Percentiles rank a stretch among this genome's conserved stretches.
Evolutionary conservation across 1,140 invertebrate genomes (phyloP).

Genomic region (Harlomillsia oculata): DNA sequence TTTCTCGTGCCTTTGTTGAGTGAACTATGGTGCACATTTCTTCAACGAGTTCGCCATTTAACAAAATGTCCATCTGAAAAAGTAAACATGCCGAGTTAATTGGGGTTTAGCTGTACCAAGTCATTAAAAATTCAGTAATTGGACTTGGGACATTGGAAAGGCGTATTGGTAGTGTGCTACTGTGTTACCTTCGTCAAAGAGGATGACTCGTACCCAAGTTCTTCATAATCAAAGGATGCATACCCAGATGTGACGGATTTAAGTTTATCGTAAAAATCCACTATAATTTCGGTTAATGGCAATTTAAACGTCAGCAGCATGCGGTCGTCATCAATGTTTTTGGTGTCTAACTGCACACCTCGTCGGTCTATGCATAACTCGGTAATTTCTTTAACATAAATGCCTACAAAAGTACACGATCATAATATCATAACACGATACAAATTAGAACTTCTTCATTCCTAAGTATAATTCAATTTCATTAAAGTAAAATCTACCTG

Average conservation of each 20-base stretch:
- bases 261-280: slow-evolving; percentile 88
- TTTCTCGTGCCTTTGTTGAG: slow-evolving; percentile 51
- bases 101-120: too few species aligned
- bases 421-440: neutral
- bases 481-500: slow-evolving; percentile 44
- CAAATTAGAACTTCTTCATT: neutral
- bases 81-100: neutral
- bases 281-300: slow-evolving; percentile 83
- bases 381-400: slow-evolving; percentile 60
- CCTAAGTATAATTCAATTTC: neutral
- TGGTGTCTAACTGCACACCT: slow-evolving; percentile 61
- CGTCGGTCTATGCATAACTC: slow-evolving; percentile 65
- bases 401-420: slow-evolving; percentile 43
- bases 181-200: slow-evolving; percentile 59
- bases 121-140: too few species aligned
- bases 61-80: slow-evolving; percentile 59
- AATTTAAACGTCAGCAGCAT: slow-evolving; percentile 72
- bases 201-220: slow-evolving; percentile 66
- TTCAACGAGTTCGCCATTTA: slow-evolving; percentile 74
- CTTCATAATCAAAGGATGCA: slow-evolving; percentile 96
- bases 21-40: slow-evolving; percentile 82
- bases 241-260: slow-evolving; percentile 87
- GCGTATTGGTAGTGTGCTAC: neutral
- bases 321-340: slow-evolving; percentile 69
- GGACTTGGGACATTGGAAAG: too few species aligned